A percentile compares a stretch with the other conserved stretches of the same genome.
Conservation (phyloP, 2,113 vertebrate genomes). For the Euleptes europaea region DNA sequence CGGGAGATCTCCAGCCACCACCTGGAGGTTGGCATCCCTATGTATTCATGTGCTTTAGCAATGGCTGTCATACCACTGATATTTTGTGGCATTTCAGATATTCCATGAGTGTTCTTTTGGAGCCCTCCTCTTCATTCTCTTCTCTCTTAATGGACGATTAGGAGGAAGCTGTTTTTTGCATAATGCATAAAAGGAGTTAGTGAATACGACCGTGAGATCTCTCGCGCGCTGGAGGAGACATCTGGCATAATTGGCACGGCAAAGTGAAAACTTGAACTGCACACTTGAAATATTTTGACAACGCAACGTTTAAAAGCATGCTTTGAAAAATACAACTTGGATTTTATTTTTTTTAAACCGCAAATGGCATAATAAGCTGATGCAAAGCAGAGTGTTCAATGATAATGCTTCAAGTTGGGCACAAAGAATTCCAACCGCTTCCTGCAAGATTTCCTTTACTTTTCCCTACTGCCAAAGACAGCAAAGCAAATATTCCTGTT, state of each 20-base stretch:
- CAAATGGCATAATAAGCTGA: too few species aligned
- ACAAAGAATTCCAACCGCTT: too few species aligned
- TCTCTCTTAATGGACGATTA: background rate
- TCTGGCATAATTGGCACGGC: slow-evolving; percentile 30
- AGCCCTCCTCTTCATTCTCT: slow-evolving; percentile 34
- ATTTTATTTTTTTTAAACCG: too few species aligned
- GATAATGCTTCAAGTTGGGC: too few species aligned
- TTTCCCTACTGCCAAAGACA: too few species aligned
- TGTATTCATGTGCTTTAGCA: background rate
- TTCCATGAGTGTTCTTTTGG: background rate
- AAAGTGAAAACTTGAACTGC: slow-evolving; percentile 12
- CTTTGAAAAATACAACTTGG: background rate
- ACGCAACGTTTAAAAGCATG: slow-evolving; percentile 36
- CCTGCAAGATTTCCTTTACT: too few species aligned
- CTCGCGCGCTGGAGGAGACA: background rate
- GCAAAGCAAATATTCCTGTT: too few species aligned
- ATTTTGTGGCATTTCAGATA: fast-evolving
- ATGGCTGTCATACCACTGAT: background rate
- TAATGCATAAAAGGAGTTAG: slow-evolving; percentile 14
- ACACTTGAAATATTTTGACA: slow-evolving; percentile 55
- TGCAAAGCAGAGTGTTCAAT: too few species aligned
- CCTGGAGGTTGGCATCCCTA: too few species aligned
- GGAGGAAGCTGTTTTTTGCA: slow-evolving; percentile 7
- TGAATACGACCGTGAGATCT: slow-evolving; percentile 1
- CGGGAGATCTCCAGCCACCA: too few species aligned